Conservation (phyloP, 23 tunicate genomes). For the Phallusia fumigata region DNA sequence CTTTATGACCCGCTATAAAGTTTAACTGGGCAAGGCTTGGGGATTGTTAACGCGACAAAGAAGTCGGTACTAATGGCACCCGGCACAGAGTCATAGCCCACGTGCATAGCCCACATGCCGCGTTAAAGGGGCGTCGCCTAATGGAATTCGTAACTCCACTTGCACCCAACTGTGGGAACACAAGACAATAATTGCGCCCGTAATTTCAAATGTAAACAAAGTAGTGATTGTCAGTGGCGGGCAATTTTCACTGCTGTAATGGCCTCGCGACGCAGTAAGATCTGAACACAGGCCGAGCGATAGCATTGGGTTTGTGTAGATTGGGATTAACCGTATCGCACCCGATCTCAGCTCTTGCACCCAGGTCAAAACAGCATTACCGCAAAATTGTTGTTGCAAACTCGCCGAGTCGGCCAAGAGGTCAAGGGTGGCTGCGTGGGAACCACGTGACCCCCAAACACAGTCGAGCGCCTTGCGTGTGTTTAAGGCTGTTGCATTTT, state of each 20-base stretch:
- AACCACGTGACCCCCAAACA: slow-evolving; percentile 7
- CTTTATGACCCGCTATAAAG: no score
- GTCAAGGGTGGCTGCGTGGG: background rate
- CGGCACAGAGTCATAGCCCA: no score
- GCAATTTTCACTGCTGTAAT: background rate
- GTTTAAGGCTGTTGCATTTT: background rate
- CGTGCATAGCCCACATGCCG: no score
- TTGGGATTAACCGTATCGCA: slow-evolving; percentile 15
- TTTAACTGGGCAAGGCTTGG: no score
- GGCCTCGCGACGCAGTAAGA: background rate
- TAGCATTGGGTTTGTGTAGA: background rate
- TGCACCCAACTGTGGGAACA: background rate
- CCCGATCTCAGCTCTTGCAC: background rate
- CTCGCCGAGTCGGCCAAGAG: background rate
- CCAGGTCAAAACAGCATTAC: background rate
- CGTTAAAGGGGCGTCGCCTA: no score
- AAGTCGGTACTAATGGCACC: no score
- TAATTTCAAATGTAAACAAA: background rate
- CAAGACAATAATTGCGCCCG: background rate
- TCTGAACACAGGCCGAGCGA: background rate
- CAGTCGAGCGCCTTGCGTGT: background rate
- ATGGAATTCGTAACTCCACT: background rate
- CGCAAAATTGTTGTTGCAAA: background rate
- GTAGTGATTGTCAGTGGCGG: background rate
- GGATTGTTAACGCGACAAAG: no score